phyloP scores from a whole-genome alignment of 2,113 vertebrate genomes.

The Phaethon lepturus region DNA sequence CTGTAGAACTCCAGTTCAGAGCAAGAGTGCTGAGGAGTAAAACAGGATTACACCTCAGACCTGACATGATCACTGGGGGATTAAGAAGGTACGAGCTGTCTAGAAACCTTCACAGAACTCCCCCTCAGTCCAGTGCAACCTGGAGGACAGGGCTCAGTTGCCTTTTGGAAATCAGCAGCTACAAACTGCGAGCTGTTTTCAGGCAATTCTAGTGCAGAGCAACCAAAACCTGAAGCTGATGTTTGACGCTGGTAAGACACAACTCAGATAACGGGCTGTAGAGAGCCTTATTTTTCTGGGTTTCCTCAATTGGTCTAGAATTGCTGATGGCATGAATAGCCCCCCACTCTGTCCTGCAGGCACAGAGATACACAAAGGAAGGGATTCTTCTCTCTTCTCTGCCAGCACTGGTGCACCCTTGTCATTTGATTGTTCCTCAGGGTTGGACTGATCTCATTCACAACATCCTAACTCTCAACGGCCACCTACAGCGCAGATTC shows the following conservation, averaged over 20 bases:
- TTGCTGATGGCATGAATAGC: not conserved
- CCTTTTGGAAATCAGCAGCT: not conserved
- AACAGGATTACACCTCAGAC: not conserved
- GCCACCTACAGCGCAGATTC: not conserved
- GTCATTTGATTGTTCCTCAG: not conserved
- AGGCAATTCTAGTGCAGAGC: not conserved
- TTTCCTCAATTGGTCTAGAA: not conserved
- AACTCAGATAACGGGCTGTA: not conserved
- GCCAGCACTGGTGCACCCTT: not conserved
- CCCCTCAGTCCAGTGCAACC: rapidly evolving
- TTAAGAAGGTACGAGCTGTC: not conserved
- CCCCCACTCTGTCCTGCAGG: not conserved
- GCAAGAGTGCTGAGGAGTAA: not conserved
- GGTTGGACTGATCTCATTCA: not conserved
- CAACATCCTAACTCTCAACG: not conserved
- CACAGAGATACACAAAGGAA: not conserved
- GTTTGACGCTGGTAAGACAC: not conserved
- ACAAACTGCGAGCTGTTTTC: not conserved
- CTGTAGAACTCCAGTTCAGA: not conserved
- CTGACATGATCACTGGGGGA: rapidly evolving
- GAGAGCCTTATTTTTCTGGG: not conserved
- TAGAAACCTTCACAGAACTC: not conserved
- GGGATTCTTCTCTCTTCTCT: not conserved
- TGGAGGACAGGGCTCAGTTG: not conserved
- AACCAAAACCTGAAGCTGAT: not conserved